Base-by-base conservation (phyloP, 2,797 vertebrate species). In the Ispidina picta region DNA sequence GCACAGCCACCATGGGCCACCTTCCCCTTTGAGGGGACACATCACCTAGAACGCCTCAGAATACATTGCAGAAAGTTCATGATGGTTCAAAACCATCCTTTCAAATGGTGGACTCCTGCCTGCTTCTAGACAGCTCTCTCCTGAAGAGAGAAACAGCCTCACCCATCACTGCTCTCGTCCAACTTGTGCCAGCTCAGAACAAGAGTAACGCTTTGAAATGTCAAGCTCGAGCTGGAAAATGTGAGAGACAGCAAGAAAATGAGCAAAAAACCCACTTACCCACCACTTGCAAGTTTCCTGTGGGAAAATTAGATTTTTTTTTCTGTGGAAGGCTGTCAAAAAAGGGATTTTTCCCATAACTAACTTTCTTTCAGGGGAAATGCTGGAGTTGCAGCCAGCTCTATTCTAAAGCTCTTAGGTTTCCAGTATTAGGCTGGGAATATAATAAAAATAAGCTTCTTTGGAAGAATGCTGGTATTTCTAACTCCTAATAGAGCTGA, bases 331-430 rank as follows among this genome's bases (percentile, higher is more conserved):
- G 59, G 73, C 83, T 94, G 88, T 95, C 93, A 95, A 88, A 89
- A 86, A 74, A 72, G 44, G 64, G 92, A 93, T 93, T 96, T 95
- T 96, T 93, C 93, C 95, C 95, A 96, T 81, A 92, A 78, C 90
- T 92, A 13, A 28, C 59, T 92, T 74, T 63, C 76, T 95, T 95
- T 73, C 83, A 81, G 78, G 93, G 87, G 83, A 95, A 92, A 81
- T 64, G 76, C 52, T 92, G 77, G 58, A 90, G 56, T 17, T 88
- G 56, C 77, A 93, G 92, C 89, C 92, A 95, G 89, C 64, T 89
- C 93, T 78, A 62, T 37, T 90, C 87, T 80, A 82, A 87, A 90
- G 76, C 86, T 92, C 90, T 92, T 92, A 11, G 31, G 79, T 95
- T 95, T 94, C 87, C 87, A 86, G 73, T 49, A 63, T 76, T 81